These are phyloP conservation scores for Buathra laborator DNA, from an alignment of 2,888 invertebrate species.

Conservation along the genomic window DNA sequence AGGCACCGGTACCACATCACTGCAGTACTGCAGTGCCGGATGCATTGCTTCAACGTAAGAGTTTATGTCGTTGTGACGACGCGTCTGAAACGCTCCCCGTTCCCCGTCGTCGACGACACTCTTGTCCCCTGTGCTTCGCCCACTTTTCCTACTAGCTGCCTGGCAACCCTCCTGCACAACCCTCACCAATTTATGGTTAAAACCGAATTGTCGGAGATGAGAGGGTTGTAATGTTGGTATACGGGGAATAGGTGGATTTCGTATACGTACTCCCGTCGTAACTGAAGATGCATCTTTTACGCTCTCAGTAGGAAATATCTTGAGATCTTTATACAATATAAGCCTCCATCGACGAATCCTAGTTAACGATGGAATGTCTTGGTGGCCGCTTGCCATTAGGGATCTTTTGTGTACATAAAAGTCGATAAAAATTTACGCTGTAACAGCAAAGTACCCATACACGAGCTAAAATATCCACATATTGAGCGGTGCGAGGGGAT, in stretches of 20 bases:
- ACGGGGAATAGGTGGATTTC: neutral
- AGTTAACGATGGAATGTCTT: neutral
- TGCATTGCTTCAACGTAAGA: constrained; percentile 30
- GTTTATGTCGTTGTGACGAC: constrained; percentile 46
- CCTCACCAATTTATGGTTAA: constrained; percentile 9
- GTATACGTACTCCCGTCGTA: constrained; percentile 28
- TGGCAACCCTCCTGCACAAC: constrained; percentile 7
- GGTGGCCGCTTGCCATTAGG: too few relatives aligned
- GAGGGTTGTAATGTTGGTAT: constrained; percentile 35
- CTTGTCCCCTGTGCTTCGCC: neutral
- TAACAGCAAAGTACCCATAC: too few relatives aligned
- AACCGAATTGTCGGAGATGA: constrained; percentile 37
- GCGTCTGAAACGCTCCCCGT: constrained; percentile 17
- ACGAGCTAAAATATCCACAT: too few relatives aligned
- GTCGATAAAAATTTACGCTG: too few relatives aligned
- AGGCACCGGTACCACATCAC: constrained; percentile 30
- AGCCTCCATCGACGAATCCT: neutral
- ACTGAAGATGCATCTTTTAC: constrained; percentile 8
- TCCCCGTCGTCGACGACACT: neutral
- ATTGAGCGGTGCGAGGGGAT: too few relatives aligned
- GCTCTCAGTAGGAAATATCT: neutral
- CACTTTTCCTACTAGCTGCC: constrained; percentile 8
- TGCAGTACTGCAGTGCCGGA: constrained; percentile 34
- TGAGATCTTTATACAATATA: neutral
- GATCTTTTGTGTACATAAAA: too few relatives aligned